Percentiles rank a stretch among this genome's conserved stretches.
Conservation (phyloP, 2,113 vertebrate species). For the Phylloscopus trochilus region DNA sequence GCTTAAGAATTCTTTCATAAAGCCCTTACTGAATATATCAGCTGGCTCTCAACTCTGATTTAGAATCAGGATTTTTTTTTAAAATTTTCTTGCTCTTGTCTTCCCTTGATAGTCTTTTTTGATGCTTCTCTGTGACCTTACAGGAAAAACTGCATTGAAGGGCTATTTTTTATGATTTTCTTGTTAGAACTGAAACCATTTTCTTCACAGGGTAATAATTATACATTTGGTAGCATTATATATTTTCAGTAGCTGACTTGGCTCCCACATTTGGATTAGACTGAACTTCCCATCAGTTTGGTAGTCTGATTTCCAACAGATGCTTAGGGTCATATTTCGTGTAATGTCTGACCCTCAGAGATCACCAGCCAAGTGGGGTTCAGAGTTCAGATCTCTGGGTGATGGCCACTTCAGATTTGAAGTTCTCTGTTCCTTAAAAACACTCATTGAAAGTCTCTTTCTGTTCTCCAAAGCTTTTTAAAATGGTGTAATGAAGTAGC, state of each 20-base stretch:
- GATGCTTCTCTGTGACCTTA: not conserved
- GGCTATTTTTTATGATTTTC: not conserved
- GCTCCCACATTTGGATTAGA: not conserved
- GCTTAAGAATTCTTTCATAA: not conserved
- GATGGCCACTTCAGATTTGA: not conserved
- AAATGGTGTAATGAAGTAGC: not conserved
- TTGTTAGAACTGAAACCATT: not conserved
- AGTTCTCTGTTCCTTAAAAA: not conserved
- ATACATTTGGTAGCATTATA: not conserved
- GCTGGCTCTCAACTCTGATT: not conserved
- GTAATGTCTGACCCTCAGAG: not conserved
- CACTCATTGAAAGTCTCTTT: not conserved
- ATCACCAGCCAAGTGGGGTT: not conserved
- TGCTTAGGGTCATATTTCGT: not conserved
- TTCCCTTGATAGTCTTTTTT: not conserved
- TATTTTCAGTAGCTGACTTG: slow-evolving; percentile 30
- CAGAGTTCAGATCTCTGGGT: slow-evolving; percentile 10
- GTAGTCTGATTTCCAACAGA: slow-evolving; percentile 33
- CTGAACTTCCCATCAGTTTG: not conserved
- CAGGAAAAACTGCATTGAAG: not conserved
- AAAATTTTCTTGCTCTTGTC: not conserved
- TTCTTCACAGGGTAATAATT: not conserved
- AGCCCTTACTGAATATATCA: not conserved
- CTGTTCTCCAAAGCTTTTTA: not conserved
- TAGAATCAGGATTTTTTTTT: not conserved